These are phyloP conservation scores for Centrocercus urophasianus DNA, from an alignment of 2,113 vertebrate species.

Conservation along the genomic window DNA sequence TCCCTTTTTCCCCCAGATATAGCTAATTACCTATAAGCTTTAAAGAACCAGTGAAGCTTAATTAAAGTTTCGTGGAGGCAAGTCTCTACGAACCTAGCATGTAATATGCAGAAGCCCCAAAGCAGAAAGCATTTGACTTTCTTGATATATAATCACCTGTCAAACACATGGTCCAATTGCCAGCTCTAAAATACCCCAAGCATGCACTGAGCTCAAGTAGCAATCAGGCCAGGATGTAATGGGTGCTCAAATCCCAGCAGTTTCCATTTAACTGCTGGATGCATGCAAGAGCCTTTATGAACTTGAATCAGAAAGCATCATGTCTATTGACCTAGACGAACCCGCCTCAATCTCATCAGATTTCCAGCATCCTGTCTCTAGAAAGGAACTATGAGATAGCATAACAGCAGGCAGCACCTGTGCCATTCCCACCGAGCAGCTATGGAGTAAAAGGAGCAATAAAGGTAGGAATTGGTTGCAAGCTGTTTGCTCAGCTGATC, in stretches of 20 bases:
- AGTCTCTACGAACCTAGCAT: not conserved
- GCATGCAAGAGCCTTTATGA: not conserved
- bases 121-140: not conserved
- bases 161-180: not conserved
- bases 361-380: not conserved
- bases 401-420: not conserved
- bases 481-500: not conserved
- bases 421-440: not conserved
- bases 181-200: not conserved
- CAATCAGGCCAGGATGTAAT: no score
- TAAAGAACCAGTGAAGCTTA: not conserved
- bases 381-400: not conserved
- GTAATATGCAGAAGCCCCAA: not conserved
- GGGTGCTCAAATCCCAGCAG: rapidly evolving
- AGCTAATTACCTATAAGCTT: not conserved
- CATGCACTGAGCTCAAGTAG: not conserved
- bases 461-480: not conserved
- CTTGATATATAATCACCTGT: not conserved
- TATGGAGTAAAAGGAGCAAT: not conserved
- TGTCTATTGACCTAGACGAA: not conserved
- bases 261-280: not conserved
- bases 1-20: not conserved
- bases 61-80: not conserved
- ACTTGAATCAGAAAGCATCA: not conserved
- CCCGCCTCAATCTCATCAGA: not conserved